These are phyloP conservation scores for Grallaria varia DNA, from an alignment of 2,113 vertebrate species.

Conservation along the genomic window DNA sequence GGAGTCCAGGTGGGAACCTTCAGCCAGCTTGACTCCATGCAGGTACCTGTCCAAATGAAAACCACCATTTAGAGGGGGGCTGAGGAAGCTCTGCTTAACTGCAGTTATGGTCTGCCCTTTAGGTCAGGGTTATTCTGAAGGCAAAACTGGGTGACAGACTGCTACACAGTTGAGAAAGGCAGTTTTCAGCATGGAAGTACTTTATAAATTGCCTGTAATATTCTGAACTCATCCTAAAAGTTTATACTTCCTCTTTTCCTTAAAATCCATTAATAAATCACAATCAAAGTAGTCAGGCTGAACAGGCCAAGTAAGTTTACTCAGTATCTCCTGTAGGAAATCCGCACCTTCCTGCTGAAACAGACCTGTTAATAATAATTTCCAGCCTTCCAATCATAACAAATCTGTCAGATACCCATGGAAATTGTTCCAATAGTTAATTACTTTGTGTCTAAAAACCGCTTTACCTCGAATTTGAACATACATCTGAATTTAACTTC, in stretches of 20 bases:
- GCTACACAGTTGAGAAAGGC: not conserved
- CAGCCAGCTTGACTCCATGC: slow-evolving; percentile 74
- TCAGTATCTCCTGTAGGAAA: not conserved
- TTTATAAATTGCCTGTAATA: not conserved
- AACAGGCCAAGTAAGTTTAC: not conserved
- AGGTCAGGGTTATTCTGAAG: not conserved
- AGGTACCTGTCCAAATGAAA: slow-evolving; percentile 66
- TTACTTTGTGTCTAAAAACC: not conserved
- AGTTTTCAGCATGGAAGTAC: not conserved
- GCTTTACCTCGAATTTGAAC: not conserved
- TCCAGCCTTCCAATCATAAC: not conserved
- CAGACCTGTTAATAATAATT: not conserved
- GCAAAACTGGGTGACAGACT: not conserved
- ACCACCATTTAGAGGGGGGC: not conserved
- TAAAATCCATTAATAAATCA: not conserved
- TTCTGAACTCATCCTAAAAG: not conserved
- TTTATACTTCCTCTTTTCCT: not conserved
- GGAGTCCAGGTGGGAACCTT: slow-evolving; percentile 63
- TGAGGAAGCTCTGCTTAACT: not conserved
- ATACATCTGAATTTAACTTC: not conserved
- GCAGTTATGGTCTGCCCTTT: not conserved
- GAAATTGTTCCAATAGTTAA: not conserved
- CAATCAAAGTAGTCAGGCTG: not conserved
- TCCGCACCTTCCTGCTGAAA: not conserved
- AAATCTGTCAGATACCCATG: not conserved